Conservation (phyloP, 2,888 invertebrate genomes). For the Xiphydria camelus region DNA sequence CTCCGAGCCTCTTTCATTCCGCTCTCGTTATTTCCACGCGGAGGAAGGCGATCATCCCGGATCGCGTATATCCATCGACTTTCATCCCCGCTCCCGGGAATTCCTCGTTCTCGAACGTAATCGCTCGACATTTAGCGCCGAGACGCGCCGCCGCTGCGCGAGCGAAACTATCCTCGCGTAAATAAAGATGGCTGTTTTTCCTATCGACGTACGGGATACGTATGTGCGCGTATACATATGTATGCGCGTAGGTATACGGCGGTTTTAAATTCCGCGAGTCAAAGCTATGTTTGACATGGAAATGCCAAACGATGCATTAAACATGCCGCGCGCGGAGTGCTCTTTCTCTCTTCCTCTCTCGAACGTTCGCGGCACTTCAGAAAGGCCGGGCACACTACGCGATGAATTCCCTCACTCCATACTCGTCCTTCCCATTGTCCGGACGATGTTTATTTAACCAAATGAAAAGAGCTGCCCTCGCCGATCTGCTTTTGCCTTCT, state of each 20-base stretch:
- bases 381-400: too few species aligned
- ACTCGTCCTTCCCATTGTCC: background rate
- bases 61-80: too few species aligned
- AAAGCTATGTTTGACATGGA: slow-evolving; percentile 59
- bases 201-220: slow-evolving; percentile 17
- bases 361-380: too few species aligned
- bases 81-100: too few species aligned
- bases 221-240: slow-evolving; percentile 23
- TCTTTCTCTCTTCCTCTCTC: slow-evolving; percentile 23
- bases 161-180: too few species aligned
- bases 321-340: slow-evolving; percentile 47
- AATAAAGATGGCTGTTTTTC: slow-evolving; percentile 43
- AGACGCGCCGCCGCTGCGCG: too few species aligned
- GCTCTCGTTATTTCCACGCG: too few species aligned
- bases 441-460: slow-evolving; percentile 54
- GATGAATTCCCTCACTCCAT: slow-evolving; percentile 1
- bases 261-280: slow-evolving; percentile 57
- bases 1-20: too few species aligned
- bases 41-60: too few species aligned
- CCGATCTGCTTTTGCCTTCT: background rate
- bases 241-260: slow-evolving; percentile 23
- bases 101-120: too few species aligned
- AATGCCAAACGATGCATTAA: slow-evolving; percentile 57
- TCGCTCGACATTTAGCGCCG: too few species aligned
- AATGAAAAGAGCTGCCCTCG: slow-evolving; percentile 42